A percentile compares a stretch with the other conserved stretches of the same genome.
phyloP scores from a whole-genome alignment of 1,140 invertebrate genomes.

The Drosophila willistoni region DNA sequence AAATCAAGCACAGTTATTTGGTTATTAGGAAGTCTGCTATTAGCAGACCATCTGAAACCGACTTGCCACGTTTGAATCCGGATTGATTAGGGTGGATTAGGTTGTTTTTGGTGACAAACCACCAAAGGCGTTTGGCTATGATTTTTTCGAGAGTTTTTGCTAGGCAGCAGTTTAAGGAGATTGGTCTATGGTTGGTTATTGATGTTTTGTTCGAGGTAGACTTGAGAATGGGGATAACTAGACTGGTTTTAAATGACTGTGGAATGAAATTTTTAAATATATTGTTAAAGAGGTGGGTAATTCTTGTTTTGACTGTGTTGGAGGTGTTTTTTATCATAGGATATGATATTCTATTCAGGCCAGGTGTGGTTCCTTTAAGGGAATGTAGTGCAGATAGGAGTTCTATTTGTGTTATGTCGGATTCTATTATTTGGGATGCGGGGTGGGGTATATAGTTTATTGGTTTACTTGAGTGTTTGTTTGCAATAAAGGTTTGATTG shows the following conservation, averaged over 20 bases:
- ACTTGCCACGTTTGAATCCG: not conserved
- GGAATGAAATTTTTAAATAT: not conserved
- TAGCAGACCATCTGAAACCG: not conserved
- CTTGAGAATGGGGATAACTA: not conserved
- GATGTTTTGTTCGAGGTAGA: not conserved
- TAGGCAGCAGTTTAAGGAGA: not conserved
- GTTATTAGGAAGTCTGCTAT: constrained; percentile 20
- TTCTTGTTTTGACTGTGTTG: not conserved
- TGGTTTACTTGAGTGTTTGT: not conserved
- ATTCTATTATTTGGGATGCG: too few species aligned
- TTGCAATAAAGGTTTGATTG: not conserved
- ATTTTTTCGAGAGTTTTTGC: not conserved
- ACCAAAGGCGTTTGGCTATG: not conserved
- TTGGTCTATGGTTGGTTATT: not conserved
- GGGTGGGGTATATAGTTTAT: not conserved
- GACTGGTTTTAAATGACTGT: not conserved
- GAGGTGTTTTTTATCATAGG: constrained; percentile 1
- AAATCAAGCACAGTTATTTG: constrained; percentile 25
- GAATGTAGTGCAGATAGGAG: too few species aligned
- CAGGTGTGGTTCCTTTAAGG: too few species aligned
- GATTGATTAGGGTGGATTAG: not conserved
- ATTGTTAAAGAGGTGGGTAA: not conserved
- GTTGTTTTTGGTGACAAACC: constrained; percentile 3
- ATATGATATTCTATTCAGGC: not conserved
- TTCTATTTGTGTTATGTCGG: too few species aligned